Evolutionary conservation across 2,113 vertebrate genomes (phyloP).

Genomic region (Indri indri): DNA sequence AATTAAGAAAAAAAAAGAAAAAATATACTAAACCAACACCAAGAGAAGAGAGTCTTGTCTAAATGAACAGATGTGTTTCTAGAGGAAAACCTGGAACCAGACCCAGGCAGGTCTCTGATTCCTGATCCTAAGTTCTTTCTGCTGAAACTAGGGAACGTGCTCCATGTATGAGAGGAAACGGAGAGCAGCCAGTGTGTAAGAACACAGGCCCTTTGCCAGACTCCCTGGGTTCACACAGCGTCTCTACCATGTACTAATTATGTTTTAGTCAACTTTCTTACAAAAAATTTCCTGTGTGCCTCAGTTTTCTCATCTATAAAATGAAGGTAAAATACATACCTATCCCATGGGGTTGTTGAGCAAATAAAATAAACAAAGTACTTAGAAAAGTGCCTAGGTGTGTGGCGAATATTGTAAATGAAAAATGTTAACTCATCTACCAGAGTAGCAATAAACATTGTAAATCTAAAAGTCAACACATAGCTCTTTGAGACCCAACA

Average conservation of each 20-base stretch:
- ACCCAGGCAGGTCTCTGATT: background rate
- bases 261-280: background rate
- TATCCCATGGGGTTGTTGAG: background rate
- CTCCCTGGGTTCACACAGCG: background rate
- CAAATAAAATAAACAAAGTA: background rate
- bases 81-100: background rate
- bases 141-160: too few relatives aligned
- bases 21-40: background rate
- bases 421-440: background rate
- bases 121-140: background rate
- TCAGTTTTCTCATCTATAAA: background rate
- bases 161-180: background rate
- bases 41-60: background rate
- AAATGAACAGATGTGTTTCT: background rate
- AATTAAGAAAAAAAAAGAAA: background rate
- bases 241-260: background rate
- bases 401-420: background rate
- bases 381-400: background rate
- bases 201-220: background rate
- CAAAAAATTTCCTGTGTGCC: background rate
- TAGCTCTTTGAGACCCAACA: background rate
- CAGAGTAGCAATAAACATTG: background rate
- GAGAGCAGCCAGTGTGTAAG: background rate
- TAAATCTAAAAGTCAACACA: background rate
- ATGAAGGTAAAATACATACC: too few relatives aligned